A percentile compares a stretch with the other conserved stretches of the same genome.
Conservation (phyloP, 92 coral and sea anemone species). For the Siderastrea siderea region DNA sequence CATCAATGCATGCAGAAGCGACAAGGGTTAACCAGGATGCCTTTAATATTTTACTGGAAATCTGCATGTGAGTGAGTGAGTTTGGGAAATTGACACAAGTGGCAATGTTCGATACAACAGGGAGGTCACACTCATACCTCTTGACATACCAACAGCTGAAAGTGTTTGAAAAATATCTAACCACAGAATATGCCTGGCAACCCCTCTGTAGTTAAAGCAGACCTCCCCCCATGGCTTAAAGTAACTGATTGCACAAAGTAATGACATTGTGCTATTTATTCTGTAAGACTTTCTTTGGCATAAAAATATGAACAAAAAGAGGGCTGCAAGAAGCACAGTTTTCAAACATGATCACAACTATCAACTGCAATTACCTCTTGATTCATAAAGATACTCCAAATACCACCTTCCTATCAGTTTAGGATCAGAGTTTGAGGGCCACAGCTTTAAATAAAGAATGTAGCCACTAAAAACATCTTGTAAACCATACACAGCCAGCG, state of each 20-base stretch:
- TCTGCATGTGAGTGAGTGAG: too few relatives aligned
- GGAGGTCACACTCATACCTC: too few relatives aligned
- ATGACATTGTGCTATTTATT: too few relatives aligned
- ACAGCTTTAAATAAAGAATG: slow-evolving; percentile 63
- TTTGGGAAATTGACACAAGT: too few relatives aligned
- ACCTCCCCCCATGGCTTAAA: slow-evolving; percentile 19
- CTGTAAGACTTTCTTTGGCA: slow-evolving; percentile 34
- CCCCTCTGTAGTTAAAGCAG: slow-evolving; percentile 18
- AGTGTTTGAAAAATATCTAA: too few relatives aligned
- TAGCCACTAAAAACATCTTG: slow-evolving; percentile 79
- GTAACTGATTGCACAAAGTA: slow-evolving; percentile 33
- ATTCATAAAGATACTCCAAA: slow-evolving; percentile 57
- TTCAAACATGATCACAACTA: slow-evolving; percentile 20
- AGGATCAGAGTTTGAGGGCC: slow-evolving; percentile 75
- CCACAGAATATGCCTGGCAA: too few relatives aligned
- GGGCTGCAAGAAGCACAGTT: neutral
- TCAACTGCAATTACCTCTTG: slow-evolving; percentile 54
- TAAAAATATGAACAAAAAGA: neutral
- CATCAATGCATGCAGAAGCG: too few relatives aligned
- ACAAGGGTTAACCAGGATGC: too few relatives aligned
- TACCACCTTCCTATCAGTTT: slow-evolving; percentile 73
- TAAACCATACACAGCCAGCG: slow-evolving; percentile 73
- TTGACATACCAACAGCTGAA: too few relatives aligned
- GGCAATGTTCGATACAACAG: too few relatives aligned
- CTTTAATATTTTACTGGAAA: too few relatives aligned